These are phyloP conservation scores for Scotopteryx bipunctaria DNA, from an alignment of 2,888 invertebrate species.

Conservation along the genomic window DNA sequence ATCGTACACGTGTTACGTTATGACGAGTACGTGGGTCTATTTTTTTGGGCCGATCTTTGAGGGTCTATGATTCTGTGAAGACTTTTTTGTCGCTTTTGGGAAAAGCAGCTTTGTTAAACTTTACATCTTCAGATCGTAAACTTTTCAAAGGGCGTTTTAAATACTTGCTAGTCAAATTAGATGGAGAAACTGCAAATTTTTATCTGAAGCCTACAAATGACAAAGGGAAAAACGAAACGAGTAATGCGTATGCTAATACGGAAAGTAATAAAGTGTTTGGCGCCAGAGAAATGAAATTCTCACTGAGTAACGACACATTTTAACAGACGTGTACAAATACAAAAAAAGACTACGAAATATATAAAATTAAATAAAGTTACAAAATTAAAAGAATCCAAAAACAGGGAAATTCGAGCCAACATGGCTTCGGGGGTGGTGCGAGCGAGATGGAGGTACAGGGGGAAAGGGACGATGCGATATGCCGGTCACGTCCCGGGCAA, in stretches of 20 bases:
- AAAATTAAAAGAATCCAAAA: constrained; percentile 79
- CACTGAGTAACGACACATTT: constrained; percentile 27
- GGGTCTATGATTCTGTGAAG: constrained; percentile 38
- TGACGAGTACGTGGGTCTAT: constrained; percentile 63
- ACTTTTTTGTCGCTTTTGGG: constrained; percentile 29
- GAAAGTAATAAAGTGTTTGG: constrained; percentile 31
- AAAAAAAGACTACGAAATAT: constrained; percentile 41
- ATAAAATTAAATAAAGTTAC: constrained; percentile 70
- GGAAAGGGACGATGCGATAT: constrained; percentile 80
- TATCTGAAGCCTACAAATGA: constrained; percentile 9
- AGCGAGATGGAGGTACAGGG: constrained; percentile 71
- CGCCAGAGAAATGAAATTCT: constrained; percentile 30
- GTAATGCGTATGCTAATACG: constrained; percentile 32
- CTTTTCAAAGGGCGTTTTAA: constrained; percentile 7
- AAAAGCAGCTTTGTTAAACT: constrained; percentile 14
- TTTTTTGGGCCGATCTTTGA: constrained; percentile 31
- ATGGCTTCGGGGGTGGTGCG: constrained; percentile 76
- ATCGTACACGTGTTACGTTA: constrained; percentile 68
- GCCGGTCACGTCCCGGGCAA: constrained; percentile 81
- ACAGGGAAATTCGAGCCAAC: constrained; percentile 78
- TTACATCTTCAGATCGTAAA: constrained; percentile 10
- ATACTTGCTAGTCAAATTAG: too few species aligned
- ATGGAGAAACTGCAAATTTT: too few species aligned
- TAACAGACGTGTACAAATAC: constrained; percentile 37
- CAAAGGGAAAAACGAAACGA: constrained; percentile 19